phyloP scores from a whole-genome alignment of 2,888 invertebrate genomes.

The Mythimna loreyi region DNA sequence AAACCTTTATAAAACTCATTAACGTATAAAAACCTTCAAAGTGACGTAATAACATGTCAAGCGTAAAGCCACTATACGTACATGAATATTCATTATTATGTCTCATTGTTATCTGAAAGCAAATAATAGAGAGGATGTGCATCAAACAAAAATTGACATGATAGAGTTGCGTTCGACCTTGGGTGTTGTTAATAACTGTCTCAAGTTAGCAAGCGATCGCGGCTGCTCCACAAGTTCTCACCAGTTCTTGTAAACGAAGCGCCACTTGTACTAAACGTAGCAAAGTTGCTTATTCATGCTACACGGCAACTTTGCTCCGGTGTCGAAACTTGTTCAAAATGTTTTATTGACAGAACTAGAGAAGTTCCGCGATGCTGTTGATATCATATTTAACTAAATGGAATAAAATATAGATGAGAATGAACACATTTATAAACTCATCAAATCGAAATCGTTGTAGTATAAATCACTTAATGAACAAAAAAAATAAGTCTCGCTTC shows the following conservation, averaged over 20 bases:
- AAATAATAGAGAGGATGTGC: constrained; percentile 69
- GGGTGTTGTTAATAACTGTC: constrained; percentile 45
- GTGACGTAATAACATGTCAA: constrained; percentile 34
- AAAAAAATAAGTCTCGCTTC: no score
- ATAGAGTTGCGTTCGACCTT: constrained; percentile 64
- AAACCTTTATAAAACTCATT: constrained; percentile 4
- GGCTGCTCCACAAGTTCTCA: background rate
- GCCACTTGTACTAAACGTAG: constrained; percentile 9
- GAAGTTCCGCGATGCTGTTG: no score
- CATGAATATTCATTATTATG: constrained; percentile 61
- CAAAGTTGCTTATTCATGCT: constrained; percentile 5
- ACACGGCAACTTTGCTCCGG: background rate
- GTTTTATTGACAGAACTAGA: background rate
- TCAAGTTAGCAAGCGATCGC: constrained; percentile 41
- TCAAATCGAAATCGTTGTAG: no score
- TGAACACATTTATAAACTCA: no score
- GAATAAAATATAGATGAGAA: no score
- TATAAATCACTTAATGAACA: no score
- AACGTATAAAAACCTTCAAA: constrained; percentile 29
- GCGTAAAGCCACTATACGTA: constrained; percentile 31
- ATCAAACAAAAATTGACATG: constrained; percentile 67
- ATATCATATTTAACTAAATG: no score
- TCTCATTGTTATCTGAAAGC: constrained; percentile 60
- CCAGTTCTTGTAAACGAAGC: background rate
- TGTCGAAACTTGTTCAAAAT: background rate